Conservation (phyloP, 1,140 invertebrate genomes). For the Microplitis demolitor region DNA sequence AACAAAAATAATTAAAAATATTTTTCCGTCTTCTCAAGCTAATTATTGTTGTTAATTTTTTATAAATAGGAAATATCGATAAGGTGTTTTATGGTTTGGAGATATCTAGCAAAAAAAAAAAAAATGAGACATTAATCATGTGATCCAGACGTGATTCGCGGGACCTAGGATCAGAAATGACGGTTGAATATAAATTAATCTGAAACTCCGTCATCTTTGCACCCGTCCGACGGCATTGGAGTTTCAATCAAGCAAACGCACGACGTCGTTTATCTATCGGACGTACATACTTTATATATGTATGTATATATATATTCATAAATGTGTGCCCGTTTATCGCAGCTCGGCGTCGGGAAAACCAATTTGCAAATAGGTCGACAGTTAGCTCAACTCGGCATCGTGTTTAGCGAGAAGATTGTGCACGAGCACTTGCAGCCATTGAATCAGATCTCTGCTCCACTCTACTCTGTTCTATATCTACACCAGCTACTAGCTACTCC, state of each 20-base stretch:
- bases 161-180: background rate
- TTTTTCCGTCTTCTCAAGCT: too few species aligned
- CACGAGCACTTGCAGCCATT: background rate
- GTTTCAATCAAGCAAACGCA: constrained; percentile 33
- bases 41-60: too few species aligned
- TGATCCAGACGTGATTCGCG: background rate
- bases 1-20: too few species aligned
- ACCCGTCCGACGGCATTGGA: constrained; percentile 26
- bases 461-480: background rate
- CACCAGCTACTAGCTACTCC: background rate
- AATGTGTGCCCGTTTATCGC: constrained; percentile 13
- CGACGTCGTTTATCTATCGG: constrained; percentile 30
- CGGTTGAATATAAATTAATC: constrained; percentile 19
- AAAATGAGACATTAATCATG: background rate
- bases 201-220: constrained; percentile 12
- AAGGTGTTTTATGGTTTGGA: too few species aligned
- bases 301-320: background rate
- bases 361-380: constrained; percentile 36
- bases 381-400: background rate
- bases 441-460: constrained; percentile 16
- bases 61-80: too few species aligned
- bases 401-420: background rate
- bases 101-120: background rate
- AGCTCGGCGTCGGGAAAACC: constrained; percentile 27
- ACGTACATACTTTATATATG: constrained; percentile 10